These are phyloP conservation scores for Plotosus lineatus DNA, from an alignment of 2,113 vertebrate species.

Conservation along the genomic window DNA sequence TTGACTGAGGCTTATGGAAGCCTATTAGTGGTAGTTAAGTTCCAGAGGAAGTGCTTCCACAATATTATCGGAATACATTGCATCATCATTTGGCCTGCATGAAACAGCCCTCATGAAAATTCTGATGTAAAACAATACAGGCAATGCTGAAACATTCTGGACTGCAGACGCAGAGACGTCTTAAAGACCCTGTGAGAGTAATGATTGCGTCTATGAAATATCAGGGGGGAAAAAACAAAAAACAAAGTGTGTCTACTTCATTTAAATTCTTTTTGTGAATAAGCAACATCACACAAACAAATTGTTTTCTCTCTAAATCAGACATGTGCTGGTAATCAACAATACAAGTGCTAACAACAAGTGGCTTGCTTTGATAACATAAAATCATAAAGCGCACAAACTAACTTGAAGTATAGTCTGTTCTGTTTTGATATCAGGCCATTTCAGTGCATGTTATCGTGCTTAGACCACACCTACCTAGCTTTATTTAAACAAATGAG, in stretches of 20 bases:
- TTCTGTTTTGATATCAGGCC: background rate
- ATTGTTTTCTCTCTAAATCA: background rate
- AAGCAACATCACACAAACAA: background rate
- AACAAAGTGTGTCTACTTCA: background rate
- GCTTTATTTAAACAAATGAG: background rate
- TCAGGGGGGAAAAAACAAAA: background rate
- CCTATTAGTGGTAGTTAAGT: background rate
- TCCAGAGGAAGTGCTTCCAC: background rate
- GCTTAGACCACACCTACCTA: background rate
- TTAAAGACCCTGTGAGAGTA: background rate
- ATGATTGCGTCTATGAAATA: constrained; percentile 32
- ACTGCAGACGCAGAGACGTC: background rate
- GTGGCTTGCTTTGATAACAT: background rate
- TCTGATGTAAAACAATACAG: constrained; percentile 37
- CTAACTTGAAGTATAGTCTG: background rate
- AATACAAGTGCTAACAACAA: background rate
- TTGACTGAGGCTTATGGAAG: background rate
- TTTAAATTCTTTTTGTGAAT: background rate
- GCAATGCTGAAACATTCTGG: background rate
- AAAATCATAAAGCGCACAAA: background rate
- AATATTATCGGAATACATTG: background rate
- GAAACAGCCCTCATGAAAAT: constrained; percentile 31
- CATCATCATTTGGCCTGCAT: constrained; percentile 9
- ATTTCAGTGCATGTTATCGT: background rate
- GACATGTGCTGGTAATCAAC: background rate